These are phyloP conservation scores for Brachionus sp. DNA, from an alignment of 1,140 invertebrate genomes.

Conservation along the genomic window DNA sequence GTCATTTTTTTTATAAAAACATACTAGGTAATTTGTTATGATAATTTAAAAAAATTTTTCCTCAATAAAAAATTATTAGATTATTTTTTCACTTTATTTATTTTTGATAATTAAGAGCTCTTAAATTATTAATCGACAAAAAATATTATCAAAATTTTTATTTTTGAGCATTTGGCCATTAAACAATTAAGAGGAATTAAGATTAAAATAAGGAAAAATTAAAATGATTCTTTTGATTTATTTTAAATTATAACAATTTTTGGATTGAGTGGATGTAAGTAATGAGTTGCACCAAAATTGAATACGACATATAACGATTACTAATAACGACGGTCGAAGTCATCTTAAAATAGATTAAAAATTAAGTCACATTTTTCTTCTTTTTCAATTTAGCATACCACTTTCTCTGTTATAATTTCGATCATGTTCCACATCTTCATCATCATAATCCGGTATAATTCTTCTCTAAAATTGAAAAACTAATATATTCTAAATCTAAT, in stretches of 20 bases:
- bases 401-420: conserved; percentile 23
- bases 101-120: no score
- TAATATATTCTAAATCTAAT: background rate
- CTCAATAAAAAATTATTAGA: background rate
- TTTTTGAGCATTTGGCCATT: background rate
- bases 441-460: conserved; percentile 24
- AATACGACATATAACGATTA: background rate
- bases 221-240: background rate
- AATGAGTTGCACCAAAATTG: background rate
- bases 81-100: background rate
- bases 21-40: background rate
- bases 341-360: background rate
- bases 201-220: background rate
- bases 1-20: background rate
- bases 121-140: no score
- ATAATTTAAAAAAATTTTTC: background rate
- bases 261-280: background rate
- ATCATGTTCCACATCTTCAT: conserved; percentile 35
- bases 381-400: background rate
- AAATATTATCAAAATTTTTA: background rate
- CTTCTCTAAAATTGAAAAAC: background rate
- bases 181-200: background rate
- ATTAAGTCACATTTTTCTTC: background rate
- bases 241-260: background rate
- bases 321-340: conserved; percentile 22